These are phyloP conservation scores for Parazoanthus darwini DNA, from an alignment of 92 coral and sea anemone genomes.

Conservation along the genomic window DNA sequence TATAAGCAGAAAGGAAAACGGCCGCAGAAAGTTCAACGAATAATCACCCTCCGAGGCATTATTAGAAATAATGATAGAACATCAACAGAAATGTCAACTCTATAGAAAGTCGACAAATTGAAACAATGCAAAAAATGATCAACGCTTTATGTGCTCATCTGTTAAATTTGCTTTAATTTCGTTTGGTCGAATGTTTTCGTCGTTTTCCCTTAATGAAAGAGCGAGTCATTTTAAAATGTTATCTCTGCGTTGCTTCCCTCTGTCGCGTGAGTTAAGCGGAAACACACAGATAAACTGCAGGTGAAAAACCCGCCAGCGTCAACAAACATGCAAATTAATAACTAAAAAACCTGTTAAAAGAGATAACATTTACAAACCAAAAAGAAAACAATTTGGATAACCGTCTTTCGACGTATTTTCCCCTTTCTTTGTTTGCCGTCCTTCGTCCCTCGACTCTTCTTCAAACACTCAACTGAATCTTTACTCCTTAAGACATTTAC, in stretches of 20 bases:
- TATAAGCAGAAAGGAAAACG: neutral
- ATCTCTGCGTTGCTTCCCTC: neutral
- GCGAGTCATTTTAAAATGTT: neutral
- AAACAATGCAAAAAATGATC: neutral
- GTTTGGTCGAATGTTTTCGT: conserved; percentile 9
- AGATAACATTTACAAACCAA: conserved; percentile 14
- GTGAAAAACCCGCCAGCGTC: neutral
- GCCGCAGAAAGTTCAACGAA: neutral
- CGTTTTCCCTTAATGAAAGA: conserved; percentile 19
- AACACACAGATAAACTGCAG: conserved; percentile 7
- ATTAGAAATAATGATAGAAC: neutral
- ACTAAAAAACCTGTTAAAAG: neutral
- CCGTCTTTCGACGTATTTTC: neutral
- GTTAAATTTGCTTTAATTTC: conserved; percentile 7
- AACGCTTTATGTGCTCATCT: neutral
- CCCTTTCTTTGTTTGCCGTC: neutral
- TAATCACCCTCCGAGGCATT: neutral
- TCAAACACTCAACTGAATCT: neutral
- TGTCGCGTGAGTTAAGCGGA: conserved; percentile 43
- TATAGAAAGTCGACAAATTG: neutral
- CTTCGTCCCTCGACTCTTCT: neutral
- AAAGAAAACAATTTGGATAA: neutral
- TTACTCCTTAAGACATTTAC: no score
- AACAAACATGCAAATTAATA: conserved; percentile 17
- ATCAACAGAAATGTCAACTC: neutral